Evolutionary conservation across 1,140 invertebrate species (phyloP).

Genomic region (Dysdera silvatica): DNA sequence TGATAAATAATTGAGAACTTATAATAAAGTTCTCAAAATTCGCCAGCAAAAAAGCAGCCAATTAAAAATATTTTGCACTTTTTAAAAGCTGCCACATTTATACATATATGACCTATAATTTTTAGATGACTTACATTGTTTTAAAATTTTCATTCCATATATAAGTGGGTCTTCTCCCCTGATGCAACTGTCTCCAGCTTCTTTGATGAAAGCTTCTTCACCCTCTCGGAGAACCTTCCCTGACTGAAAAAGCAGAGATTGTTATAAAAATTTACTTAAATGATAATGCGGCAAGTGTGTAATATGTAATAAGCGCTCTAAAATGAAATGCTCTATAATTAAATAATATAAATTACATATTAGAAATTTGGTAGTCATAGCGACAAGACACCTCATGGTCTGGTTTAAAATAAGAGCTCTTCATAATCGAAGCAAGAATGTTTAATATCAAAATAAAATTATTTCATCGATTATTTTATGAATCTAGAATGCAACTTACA

Average conservation of each 20-base stretch:
- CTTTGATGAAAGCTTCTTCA: conserved; percentile 57
- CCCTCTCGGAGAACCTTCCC: conserved; percentile 56
- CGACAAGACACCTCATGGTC: no score
- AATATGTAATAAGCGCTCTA: no score
- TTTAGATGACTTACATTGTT: conserved; percentile 42
- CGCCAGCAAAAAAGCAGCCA: neutral
- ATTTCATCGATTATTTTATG: neutral
- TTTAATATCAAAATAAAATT: neutral
- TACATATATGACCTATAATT: neutral
- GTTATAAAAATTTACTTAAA: no score
- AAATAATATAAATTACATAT: no score
- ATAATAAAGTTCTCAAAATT: no score
- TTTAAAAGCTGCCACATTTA: neutral
- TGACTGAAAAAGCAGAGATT: conserved; percentile 34
- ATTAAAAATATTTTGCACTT: neutral
- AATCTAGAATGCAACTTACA: conserved; percentile 38
- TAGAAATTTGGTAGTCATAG: no score
- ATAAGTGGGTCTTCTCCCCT: conserved; percentile 54
- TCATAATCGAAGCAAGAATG: no score
- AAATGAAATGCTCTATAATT: no score
- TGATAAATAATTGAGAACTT: neutral
- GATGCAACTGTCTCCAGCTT: conserved; percentile 61
- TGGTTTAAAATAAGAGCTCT: no score
- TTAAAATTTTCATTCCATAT: conserved; percentile 58
- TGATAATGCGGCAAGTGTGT: no score